phyloP scores from a whole-genome alignment of 1,140 invertebrate genomes.

The Nylanderia fulva region DNA sequence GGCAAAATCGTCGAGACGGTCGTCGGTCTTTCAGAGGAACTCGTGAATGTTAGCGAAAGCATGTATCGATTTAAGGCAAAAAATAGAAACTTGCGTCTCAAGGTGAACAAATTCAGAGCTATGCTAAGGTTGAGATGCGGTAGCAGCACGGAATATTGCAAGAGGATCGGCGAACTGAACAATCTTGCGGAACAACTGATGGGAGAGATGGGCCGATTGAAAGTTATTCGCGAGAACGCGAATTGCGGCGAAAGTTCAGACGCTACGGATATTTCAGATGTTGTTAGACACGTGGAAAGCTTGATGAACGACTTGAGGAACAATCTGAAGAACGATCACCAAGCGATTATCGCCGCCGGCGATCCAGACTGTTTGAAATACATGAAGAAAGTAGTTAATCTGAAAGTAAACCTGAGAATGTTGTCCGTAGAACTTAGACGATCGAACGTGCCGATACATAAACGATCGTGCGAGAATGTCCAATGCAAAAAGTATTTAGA shows the following conservation, averaged over 20 bases:
- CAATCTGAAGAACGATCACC: slow-evolving; percentile 67
- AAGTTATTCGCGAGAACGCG: slow-evolving; percentile 3
- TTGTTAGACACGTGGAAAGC: slow-evolving; percentile 43
- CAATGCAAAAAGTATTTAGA: neutral
- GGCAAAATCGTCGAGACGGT: slow-evolving; percentile 64
- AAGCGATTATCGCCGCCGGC: slow-evolving; percentile 62
- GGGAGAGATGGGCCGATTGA: slow-evolving; percentile 52
- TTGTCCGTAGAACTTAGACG: slow-evolving; percentile 48
- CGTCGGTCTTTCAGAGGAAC: slow-evolving; percentile 61
- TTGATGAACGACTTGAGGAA: slow-evolving; percentile 59
- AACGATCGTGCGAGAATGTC: neutral
- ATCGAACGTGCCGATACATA: neutral
- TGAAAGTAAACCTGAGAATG: slow-evolving; percentile 45
- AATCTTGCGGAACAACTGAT: slow-evolving; percentile 56
- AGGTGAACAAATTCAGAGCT: slow-evolving; percentile 61
- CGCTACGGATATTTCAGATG: neutral
- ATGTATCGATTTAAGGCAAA: slow-evolving; percentile 34
- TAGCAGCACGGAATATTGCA: slow-evolving; percentile 53
- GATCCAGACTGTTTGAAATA: slow-evolving; percentile 65
- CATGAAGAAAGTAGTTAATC: slow-evolving; percentile 61
- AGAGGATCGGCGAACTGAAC: slow-evolving; percentile 65
- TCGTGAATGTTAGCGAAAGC: slow-evolving; percentile 60
- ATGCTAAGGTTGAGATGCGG: slow-evolving; percentile 62
- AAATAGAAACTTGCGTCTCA: slow-evolving; percentile 38
- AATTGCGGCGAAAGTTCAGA: neutral